phyloP scores from a whole-genome alignment of 2,888 invertebrate species.

The Cephus pulcher region DNA sequence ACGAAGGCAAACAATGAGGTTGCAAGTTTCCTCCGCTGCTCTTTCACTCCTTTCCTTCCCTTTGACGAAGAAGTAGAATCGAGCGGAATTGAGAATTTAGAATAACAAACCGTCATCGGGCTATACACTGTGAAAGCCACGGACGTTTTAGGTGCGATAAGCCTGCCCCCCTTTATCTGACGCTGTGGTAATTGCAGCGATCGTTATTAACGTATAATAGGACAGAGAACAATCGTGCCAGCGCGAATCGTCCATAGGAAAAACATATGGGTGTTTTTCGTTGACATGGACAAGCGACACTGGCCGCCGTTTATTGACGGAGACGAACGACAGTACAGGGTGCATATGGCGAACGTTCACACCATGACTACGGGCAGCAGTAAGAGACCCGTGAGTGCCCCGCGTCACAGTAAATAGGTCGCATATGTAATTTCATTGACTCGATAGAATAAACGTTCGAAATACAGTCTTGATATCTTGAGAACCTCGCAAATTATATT shows the following conservation, averaged over 20 bases:
- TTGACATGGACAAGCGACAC: background rate
- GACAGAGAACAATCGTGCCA: background rate
- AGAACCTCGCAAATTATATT: background rate
- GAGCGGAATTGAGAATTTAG: background rate
- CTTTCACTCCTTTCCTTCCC: background rate
- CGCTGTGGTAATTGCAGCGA: background rate
- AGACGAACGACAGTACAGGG: constrained; percentile 49
- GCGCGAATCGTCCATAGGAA: background rate
- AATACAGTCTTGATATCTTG: background rate
- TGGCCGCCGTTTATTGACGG: constrained; percentile 40
- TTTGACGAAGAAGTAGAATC: background rate
- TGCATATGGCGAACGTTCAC: background rate
- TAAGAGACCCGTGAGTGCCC: background rate
- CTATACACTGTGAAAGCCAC: background rate
- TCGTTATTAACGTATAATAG: background rate
- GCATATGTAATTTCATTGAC: constrained; percentile 31
- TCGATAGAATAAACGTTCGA: background rate
- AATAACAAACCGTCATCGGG: background rate
- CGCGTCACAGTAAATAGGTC: constrained; percentile 29
- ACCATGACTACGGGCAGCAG: background rate
- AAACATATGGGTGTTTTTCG: background rate
- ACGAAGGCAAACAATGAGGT: background rate
- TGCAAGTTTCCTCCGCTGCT: background rate
- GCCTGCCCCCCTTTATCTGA: background rate
- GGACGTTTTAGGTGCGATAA: background rate